Base-by-base conservation (phyloP, 1,140 invertebrate genomes). In the Acromyrmex echinatior region DNA sequence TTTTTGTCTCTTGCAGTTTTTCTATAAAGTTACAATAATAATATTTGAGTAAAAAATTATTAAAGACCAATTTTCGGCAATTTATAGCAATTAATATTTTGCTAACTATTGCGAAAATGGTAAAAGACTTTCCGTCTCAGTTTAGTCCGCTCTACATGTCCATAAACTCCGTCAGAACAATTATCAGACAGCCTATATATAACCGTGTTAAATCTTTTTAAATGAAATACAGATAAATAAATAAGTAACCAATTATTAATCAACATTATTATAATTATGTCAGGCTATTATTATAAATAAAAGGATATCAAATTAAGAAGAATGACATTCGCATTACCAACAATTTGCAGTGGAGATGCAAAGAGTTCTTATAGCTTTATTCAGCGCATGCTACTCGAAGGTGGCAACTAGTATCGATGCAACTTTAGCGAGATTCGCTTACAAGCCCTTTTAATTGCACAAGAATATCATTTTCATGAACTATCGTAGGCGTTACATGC, bases 371-470 rank as follows among this genome's bases (percentile, higher is more conserved):
- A 60, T 25, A 58, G 56, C 70, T 56, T 80, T 56, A 70, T n/a
- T 51, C 18, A 74, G 56, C 56, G 71, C 80, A 76, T 84, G 80
- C 80, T 76, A 76, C 12, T 82, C 60, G 71, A 73, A 60, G 25
- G 9, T 51, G 28, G 80, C 70, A 63, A 62, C 80, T 84, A 82
- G 25, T 73, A 62, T n/a, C 70, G 39, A 74, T 62, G 56, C 80
- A 82, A 74, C 39, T 82, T 49, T 10, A 71, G 63, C 62, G 45
- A 25, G 39, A 4, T 49, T 51, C 53, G 39, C 25, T 74, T 53
- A 35, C 39, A 63, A 82, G 39, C 70, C 25, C 56, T 21, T 76
- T 35, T 56, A 39, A 39, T 66, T 60, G 66, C 18, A 39, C 21
- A 70, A 74, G 39, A 35, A 71, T 35, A 58, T 49, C 45, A 10